phyloP scores from a whole-genome alignment of 2,888 invertebrate species.

The Drosophila rubida region DNA sequence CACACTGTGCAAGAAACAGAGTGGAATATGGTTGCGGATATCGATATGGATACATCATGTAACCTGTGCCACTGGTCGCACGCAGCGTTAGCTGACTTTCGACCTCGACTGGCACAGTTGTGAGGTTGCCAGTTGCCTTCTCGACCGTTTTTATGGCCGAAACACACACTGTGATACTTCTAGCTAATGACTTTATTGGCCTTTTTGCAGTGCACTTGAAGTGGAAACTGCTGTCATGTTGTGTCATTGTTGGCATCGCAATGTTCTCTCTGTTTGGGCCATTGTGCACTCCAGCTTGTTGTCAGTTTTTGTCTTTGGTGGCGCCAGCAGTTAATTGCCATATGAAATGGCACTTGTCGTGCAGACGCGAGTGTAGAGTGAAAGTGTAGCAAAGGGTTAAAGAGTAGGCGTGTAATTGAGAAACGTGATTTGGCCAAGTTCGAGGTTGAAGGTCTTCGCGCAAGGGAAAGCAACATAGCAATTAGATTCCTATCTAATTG shows the following conservation, averaged over 20 bases:
- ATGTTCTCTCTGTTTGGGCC: conserved; percentile 34
- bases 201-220: conserved; percentile 61
- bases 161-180: conserved; percentile 34
- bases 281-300: conserved; percentile 53
- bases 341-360: conserved; percentile 52
- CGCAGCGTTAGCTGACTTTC: conserved; percentile 69
- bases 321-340: conserved; percentile 78
- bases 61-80: conserved; percentile 77
- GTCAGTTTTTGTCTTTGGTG: conserved; percentile 53
- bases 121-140: conserved; percentile 32
- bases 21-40: conserved; percentile 21
- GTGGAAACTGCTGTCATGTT: conserved; percentile 72
- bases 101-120: conserved; percentile 35
- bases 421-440: conserved; percentile 1
- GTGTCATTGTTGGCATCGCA: conserved; percentile 72
- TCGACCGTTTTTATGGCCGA: conserved; percentile 45
- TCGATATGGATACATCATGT: conserved; percentile 38
- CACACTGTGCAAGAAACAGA: conserved; percentile 1
- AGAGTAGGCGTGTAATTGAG: conserved; percentile 23
- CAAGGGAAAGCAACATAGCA: neutral
- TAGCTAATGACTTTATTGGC: conserved; percentile 76
- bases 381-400: conserved; percentile 73
- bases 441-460: conserved; percentile 15
- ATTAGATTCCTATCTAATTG: conserved; percentile 15
- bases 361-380: conserved; percentile 41